Conservation (phyloP, 2,797 vertebrate genomes). For the Channa striata region DNA sequence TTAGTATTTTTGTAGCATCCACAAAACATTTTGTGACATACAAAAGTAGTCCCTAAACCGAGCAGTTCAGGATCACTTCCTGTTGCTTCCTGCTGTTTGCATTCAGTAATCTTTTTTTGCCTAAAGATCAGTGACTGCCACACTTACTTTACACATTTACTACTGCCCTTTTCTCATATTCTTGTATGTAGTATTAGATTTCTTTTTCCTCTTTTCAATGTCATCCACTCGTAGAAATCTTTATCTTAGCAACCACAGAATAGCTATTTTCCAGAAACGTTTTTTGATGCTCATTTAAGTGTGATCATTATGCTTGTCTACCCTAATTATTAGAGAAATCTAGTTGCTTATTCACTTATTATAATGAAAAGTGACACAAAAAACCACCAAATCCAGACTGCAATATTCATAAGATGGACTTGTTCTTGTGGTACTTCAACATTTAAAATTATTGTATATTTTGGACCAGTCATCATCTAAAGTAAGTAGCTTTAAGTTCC, state of each 20-base stretch:
- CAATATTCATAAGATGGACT: not conserved
- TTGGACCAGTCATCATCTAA: conserved; percentile 4
- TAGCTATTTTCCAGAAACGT: conserved; percentile 18
- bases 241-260: not conserved
- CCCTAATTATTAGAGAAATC: not conserved
- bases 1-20: no score
- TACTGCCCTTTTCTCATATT: not conserved
- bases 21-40: not conserved
- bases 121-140: not conserved
- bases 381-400: not conserved
- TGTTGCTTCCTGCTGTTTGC: not conserved
- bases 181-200: conserved; percentile 1
- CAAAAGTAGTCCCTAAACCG: not conserved
- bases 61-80: not conserved
- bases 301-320: not conserved
- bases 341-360: not conserved
- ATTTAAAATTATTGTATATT: no score
- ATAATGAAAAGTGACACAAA: no score
- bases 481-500: not conserved
- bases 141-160: no score
- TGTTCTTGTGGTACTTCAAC: no score
- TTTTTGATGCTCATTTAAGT: not conserved
- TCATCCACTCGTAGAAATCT: conserved; percentile 1
- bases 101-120: not conserved
- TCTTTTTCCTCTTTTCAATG: not conserved